Conservation (phyloP, 2,113 vertebrate genomes). For the Caranx ignobilis region DNA sequence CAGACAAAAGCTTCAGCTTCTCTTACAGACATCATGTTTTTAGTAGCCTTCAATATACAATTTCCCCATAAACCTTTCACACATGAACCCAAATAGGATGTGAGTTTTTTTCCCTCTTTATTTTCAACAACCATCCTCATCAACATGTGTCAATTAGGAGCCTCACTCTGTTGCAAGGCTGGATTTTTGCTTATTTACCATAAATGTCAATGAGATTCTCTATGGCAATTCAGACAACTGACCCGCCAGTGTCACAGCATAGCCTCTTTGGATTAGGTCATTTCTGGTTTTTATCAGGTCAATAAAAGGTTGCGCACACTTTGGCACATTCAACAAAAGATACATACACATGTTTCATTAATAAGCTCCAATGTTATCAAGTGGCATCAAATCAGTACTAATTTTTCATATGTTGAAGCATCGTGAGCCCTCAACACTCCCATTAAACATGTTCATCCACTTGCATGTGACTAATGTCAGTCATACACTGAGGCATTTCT, state of each 20-base stretch:
- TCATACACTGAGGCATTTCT: not conserved
- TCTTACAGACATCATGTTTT: too few relatives aligned
- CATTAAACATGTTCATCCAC: conserved; percentile 7
- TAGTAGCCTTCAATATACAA: too few relatives aligned
- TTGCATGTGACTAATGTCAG: conserved; percentile 10
- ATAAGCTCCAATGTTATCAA: not conserved
- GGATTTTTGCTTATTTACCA: not conserved
- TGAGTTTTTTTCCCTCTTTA: too few relatives aligned
- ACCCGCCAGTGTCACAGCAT: not conserved
- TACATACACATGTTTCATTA: not conserved
- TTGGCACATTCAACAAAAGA: not conserved
- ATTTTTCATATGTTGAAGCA: not conserved
- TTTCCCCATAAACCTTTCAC: too few relatives aligned
- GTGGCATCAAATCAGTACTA: not conserved
- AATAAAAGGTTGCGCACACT: not conserved
- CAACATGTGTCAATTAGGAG: too few relatives aligned
- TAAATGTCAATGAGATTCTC: not conserved
- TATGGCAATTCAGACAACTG: not conserved
- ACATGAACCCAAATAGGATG: too few relatives aligned
- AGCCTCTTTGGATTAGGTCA: too few relatives aligned
- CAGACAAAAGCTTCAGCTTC: too few relatives aligned
- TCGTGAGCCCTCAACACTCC: conserved; percentile 11
- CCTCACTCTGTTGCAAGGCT: not conserved
- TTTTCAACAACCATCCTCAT: too few relatives aligned
- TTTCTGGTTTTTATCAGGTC: not conserved